Percentiles rank a stretch among this genome's conserved stretches.
Conservation (phyloP, 2,888 invertebrate genomes). For the Oxytorus armatus region DNA sequence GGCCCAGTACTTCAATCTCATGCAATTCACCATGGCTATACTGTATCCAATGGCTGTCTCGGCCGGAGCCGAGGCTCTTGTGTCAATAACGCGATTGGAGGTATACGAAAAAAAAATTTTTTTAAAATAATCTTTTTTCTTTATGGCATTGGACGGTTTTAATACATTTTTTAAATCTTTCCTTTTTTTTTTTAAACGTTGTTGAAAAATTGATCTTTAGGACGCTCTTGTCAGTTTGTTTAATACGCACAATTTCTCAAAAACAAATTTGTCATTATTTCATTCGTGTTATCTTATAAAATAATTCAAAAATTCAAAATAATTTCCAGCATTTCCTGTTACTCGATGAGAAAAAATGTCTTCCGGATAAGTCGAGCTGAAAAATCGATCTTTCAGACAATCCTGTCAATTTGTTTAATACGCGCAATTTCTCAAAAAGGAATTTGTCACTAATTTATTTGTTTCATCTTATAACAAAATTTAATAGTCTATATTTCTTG, state of each 20-base stretch:
- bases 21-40: slow-evolving; percentile 89
- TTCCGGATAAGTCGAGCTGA: slow-evolving; percentile 58
- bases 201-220: too few relatives aligned
- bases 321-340: slow-evolving; percentile 85
- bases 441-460: too few relatives aligned
- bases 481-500: neutral
- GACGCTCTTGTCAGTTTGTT: too few relatives aligned
- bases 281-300: too few relatives aligned
- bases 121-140: neutral
- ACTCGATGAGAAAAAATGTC: slow-evolving; percentile 85
- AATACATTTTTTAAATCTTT: slow-evolving; percentile 15
- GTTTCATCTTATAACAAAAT: too few relatives aligned
- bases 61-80: slow-evolving; percentile 87
- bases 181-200: too few relatives aligned
- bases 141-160: slow-evolving; percentile 47
- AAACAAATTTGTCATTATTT: too few relatives aligned
- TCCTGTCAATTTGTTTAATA: too few relatives aligned
- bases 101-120: slow-evolving; percentile 78
- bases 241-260: too few relatives aligned
- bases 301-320: neutral
- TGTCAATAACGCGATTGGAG: slow-evolving; percentile 88
- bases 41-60: slow-evolving; percentile 88
- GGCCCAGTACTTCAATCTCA: slow-evolving; percentile 91
- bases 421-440: too few relatives aligned
- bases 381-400: too few relatives aligned